Conservation (phyloP, 2,888 invertebrate genomes). For the Acanthopleura granulata region DNA sequence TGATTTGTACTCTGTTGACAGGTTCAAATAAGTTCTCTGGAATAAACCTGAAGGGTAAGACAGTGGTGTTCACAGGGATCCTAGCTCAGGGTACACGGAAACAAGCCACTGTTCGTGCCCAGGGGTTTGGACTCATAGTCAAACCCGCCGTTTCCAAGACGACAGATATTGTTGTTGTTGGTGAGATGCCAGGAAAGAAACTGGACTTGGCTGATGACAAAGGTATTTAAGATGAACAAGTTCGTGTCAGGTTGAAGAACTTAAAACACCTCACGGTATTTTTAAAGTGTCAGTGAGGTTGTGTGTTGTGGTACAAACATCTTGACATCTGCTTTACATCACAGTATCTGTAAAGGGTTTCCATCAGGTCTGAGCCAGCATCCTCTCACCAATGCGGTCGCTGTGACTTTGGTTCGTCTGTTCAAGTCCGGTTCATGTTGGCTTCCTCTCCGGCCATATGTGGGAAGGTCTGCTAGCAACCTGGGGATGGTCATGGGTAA, state of each 20-base stretch:
- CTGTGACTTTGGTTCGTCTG: too few relatives aligned
- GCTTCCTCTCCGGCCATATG: too few relatives aligned
- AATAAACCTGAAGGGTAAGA: background rate
- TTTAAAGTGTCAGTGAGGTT: too few relatives aligned
- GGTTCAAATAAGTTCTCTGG: background rate
- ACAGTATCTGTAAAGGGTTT: too few relatives aligned
- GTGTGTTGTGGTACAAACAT: too few relatives aligned
- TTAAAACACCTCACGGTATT: too few relatives aligned
- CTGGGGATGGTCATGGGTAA: too few relatives aligned
- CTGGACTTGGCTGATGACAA: constrained; percentile 10
- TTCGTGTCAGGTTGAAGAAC: background rate
- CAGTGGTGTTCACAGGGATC: background rate
- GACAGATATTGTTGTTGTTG: constrained; percentile 10
- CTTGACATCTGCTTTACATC: too few relatives aligned
- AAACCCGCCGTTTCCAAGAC: background rate
- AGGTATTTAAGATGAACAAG: background rate
- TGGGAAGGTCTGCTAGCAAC: too few relatives aligned
- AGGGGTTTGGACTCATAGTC: background rate
- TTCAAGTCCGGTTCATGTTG: too few relatives aligned
- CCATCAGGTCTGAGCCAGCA: too few relatives aligned
- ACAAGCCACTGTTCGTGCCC: background rate
- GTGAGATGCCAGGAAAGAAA: constrained; percentile 5
- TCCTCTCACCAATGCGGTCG: too few relatives aligned
- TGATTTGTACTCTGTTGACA: background rate
- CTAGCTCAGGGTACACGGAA: constrained; percentile 3